Base-by-base conservation (phyloP, 2,888 invertebrate genomes). In the Phragmatobia fuliginosa region DNA sequence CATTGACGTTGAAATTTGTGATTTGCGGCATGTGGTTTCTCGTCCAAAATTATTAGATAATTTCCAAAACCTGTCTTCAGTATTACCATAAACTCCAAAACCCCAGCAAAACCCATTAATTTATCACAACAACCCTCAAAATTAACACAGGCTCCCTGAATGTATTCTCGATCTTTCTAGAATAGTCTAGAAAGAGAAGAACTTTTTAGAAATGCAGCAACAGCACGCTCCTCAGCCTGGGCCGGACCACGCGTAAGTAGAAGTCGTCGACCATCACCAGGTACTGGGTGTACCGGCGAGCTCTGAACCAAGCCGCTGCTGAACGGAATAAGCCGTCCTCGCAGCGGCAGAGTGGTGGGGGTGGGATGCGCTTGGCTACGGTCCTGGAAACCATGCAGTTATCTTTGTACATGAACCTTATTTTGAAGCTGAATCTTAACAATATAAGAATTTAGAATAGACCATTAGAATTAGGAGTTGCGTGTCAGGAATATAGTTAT, bases 201-300 rank as follows among this genome's bases (percentile, higher is more conserved):
- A 41, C 38, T 25, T 61, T 28, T 28, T 87, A 94, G 78, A 94
- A 94, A 73, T 94, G 91, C 83, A 94, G 90, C 83, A 92, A 90
- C 86, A 94, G 84, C 64, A 92, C 91, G 85, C 90, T 93, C 69
- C 90, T 83, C 11, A 94, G 84, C 62, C 85, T 87, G 21, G 94
- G 94, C 68, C 89, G 88, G 71, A 95, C 87, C 61, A 93, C 87
- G 75, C 89, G 90, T 68, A 86, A 85, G 85, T 94, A 94, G 87
- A 94, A 91, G 81, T 91, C 85, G 72, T 92, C 91, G 72, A 90
- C 78, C 33, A 87, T 85, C 69, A 82, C 86, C 60, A 92, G 74
- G 80, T 90, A 90, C 64, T 91, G 92, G 67, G 86, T 81, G 84
- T 84, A 88, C 25, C 85, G 85, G 49, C 82, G 87, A 62, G 87